Percentiles rank a stretch among this genome's conserved stretches.
Conservation (phyloP, 2,113 vertebrate genomes). For the Periophthalmodon schlosseri region DNA sequence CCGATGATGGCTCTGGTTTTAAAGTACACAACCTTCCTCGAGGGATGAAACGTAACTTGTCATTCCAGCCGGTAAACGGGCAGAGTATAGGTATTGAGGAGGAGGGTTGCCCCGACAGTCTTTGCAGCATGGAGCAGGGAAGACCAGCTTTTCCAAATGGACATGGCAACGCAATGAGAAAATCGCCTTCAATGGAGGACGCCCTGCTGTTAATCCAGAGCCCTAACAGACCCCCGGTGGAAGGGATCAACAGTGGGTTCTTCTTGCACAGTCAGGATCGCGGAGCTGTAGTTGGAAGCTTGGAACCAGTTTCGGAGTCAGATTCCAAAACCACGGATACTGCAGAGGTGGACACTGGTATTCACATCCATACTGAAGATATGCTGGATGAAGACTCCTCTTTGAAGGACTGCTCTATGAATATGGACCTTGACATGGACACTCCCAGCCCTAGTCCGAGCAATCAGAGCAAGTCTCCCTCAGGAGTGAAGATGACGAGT, state of each 20-base stretch:
- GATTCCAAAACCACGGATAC: constrained; percentile 87
- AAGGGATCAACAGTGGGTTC: constrained; percentile 87
- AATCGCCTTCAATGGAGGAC: constrained; percentile 87
- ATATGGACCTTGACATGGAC: constrained; percentile 94
- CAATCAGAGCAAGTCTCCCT: constrained; percentile 86
- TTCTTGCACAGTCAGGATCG: constrained; percentile 88
- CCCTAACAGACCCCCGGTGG: constrained; percentile 77
- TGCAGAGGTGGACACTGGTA: constrained; percentile 93
- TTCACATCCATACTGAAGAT: constrained; percentile 93
- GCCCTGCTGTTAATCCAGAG: constrained; percentile 92
- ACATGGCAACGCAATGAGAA: constrained; percentile 76
- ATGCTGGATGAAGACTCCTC: constrained; percentile 97
- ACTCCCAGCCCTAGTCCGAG: constrained; percentile 87
- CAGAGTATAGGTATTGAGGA: constrained; percentile 87
- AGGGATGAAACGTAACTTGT: constrained; percentile 85
- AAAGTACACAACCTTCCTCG: constrained; percentile 80
- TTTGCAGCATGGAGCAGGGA: constrained; percentile 55
- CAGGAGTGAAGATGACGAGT: constrained; percentile 90
- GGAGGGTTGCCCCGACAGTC: constrained; percentile 76
- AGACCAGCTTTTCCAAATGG: constrained; percentile 55
- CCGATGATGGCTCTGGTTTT: constrained; percentile 88
- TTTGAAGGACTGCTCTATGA: constrained; percentile 91
- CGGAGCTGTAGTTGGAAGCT: constrained; percentile 57
- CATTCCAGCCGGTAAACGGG: constrained; percentile 89
- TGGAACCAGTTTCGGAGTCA: constrained; percentile 80